Evolutionary conservation across 2,888 invertebrate species (phyloP).

Genomic region (Kuschelorhynchus macadamiae): DNA sequence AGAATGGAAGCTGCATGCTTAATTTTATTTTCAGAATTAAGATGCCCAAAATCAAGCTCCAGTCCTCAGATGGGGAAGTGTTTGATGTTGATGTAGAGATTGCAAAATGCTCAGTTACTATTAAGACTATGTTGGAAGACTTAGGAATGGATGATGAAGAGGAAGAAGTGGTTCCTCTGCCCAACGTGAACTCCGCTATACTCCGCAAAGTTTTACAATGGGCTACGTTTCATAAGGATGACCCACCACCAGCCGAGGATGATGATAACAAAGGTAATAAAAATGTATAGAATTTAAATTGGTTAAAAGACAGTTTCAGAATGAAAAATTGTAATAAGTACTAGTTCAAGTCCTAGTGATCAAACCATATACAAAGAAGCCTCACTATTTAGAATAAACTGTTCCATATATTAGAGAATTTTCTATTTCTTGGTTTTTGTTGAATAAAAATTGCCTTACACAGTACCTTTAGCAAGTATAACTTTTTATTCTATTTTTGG

Average conservation of each 20-base stretch:
- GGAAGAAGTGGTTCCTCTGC: conserved; percentile 95
- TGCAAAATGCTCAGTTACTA: conserved; percentile 97
- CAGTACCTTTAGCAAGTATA: too few species aligned
- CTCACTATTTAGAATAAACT: too few species aligned
- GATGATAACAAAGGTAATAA: conserved; percentile 85
- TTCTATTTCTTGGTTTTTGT: too few species aligned
- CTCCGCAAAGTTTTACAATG: conserved; percentile 93
- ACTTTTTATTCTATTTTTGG: too few species aligned
- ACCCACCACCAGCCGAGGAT: conserved; percentile 95
- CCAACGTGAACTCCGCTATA: conserved; percentile 97
- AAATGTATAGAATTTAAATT: too few species aligned
- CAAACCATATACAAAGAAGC: too few species aligned
- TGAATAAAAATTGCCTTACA: too few species aligned
- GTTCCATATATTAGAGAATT: too few species aligned
- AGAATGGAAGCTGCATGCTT: not conserved
- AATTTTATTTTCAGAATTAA: conserved; percentile 60
- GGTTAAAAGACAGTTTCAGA: too few species aligned
- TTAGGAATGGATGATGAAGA: conserved; percentile 93
- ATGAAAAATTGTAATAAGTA: too few species aligned
- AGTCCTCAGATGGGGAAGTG: conserved; percentile 95
- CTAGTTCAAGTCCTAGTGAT: too few species aligned
- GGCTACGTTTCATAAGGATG: conserved; percentile 95
- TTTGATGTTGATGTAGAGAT: conserved; percentile 98
- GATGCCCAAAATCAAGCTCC: conserved; percentile 96
- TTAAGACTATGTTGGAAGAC: conserved; percentile 98